Conservation (phyloP, 2,113 vertebrate genomes). For the Rhynchopsitta pachyrhyncha region DNA sequence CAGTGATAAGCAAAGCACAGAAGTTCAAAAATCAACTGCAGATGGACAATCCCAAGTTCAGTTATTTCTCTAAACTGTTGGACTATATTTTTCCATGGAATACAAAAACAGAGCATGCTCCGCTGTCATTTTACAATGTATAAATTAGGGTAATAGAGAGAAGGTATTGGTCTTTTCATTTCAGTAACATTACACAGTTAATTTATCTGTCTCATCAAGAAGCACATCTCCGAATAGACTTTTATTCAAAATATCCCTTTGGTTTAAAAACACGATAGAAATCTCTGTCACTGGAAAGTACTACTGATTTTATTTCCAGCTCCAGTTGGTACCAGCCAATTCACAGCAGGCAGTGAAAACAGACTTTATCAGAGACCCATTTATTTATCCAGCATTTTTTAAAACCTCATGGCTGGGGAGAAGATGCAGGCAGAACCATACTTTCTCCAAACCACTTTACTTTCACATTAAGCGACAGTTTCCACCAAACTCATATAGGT, state of each 20-base stretch:
- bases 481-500: neutral
- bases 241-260: neutral
- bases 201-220: neutral
- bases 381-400: neutral
- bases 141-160: neutral
- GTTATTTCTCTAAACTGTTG: neutral
- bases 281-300: neutral
- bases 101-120: neutral
- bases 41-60: neutral
- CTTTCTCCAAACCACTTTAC: neutral
- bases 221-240: neutral
- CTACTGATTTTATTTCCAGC: neutral
- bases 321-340: neutral
- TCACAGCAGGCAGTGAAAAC: neutral
- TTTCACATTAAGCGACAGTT: neutral
- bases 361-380: neutral
- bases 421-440: neutral
- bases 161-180: neutral
- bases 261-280: neutral
- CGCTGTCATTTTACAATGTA: neutral
- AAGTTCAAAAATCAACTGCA: slow-evolving; percentile 26
- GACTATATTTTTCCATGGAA: neutral
- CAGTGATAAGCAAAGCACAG: neutral
- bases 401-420: neutral
- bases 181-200: neutral